phyloP scores from a whole-genome alignment of 2,113 vertebrate genomes.

The Gallinago jamesoni region DNA sequence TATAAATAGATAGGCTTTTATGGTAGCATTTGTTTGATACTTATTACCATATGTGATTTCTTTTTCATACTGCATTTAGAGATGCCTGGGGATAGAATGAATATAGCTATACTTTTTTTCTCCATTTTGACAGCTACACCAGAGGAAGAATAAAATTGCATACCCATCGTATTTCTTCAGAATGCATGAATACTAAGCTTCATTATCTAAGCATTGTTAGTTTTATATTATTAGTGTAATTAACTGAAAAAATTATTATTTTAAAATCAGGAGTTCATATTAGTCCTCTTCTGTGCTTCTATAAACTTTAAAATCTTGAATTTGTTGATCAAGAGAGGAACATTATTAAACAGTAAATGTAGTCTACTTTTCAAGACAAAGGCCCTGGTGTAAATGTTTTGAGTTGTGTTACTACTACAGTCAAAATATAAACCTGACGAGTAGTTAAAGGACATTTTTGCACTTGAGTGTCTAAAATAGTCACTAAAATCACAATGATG shows the following conservation, averaged over 20 bases:
- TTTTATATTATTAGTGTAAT: neutral
- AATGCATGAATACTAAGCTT: neutral
- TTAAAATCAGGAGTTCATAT: neutral
- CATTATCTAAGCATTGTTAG: neutral
- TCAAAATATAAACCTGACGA: neutral
- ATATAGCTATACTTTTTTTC: neutral
- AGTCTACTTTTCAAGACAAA: neutral
- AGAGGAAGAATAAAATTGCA: neutral
- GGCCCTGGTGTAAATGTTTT: neutral
- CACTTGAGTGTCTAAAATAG: neutral
- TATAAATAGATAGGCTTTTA: constrained; percentile 31
- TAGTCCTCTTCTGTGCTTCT: neutral
- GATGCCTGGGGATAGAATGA: neutral
- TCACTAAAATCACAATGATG: neutral
- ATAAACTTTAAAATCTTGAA: neutral
- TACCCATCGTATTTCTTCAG: neutral
- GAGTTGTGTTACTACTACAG: neutral
- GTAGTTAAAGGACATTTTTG: neutral
- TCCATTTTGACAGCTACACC: neutral
- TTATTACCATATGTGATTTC: constrained; percentile 31
- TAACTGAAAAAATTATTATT: neutral
- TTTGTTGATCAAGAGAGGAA: neutral
- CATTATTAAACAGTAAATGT: neutral
- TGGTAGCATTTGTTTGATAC: constrained; percentile 19
- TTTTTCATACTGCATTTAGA: neutral